Evolutionary conservation across 1,140 invertebrate species (phyloP).

Genomic region (Rhyzopertha dominica): DNA sequence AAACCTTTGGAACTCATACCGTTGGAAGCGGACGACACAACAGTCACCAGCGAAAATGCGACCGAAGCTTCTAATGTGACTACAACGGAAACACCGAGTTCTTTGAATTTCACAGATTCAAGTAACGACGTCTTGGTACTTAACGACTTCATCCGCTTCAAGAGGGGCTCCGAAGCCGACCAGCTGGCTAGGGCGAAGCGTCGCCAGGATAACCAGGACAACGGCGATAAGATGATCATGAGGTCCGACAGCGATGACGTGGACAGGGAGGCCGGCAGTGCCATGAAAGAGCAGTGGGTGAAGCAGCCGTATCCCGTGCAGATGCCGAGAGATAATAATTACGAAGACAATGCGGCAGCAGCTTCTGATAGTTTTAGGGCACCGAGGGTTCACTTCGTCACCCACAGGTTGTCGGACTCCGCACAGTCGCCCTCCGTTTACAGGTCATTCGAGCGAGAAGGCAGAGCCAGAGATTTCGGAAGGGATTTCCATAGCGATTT

Average conservation of each 20-base stretch:
- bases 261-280: slow-evolving; percentile 24
- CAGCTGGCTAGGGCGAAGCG: background rate
- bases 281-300: slow-evolving; percentile 34
- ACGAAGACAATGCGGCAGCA: slow-evolving; percentile 23
- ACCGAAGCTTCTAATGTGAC: slow-evolving; percentile 3
- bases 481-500: slow-evolving; percentile 10
- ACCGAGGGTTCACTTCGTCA: slow-evolving; percentile 38
- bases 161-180: slow-evolving; percentile 12
- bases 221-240: slow-evolving; percentile 20
- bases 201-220: background rate
- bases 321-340: slow-evolving; percentile 14
- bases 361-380: slow-evolving; percentile 23
- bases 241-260: slow-evolving; percentile 16
- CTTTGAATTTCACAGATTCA: background rate
- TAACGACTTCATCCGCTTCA: slow-evolving; percentile 39
- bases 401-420: slow-evolving; percentile 28
- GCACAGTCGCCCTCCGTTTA: slow-evolving; percentile 16
- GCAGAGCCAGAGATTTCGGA: slow-evolving; percentile 22
- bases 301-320: slow-evolving; percentile 35
- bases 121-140: slow-evolving; percentile 21
- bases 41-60: slow-evolving; percentile 16
- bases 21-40: slow-evolving; percentile 15
- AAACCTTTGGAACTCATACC: slow-evolving; percentile 31
- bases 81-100: background rate
- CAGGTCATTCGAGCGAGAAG: slow-evolving; percentile 20